Base-by-base conservation (phyloP, 2,797 vertebrate species). In the Rhynchonycteris naso region DNA sequence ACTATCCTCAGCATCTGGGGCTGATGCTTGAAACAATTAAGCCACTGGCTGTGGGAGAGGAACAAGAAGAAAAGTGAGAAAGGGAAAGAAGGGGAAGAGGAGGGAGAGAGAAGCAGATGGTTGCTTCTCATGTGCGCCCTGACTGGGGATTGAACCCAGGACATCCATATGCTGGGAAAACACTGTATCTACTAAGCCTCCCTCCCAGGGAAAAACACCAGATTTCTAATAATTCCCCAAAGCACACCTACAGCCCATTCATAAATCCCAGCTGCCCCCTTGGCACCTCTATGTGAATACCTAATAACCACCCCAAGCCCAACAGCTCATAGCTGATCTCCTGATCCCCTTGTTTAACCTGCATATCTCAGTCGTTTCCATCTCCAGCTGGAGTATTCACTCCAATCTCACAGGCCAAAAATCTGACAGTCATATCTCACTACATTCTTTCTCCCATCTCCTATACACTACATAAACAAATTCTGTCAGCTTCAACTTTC, bases 271-370 rank as follows among this genome's bases (percentile, higher is more conserved):
- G 43, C 68, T 11, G 88, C 50, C 61, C 35, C 38, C 69, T 66
- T 0, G 3, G 63, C 43, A n/a, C 68, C 52, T 84, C 43, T n/a
- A 38, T 0, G 0, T 0, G 16, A 71, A 43, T 9, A 11, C 38
- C 79, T n/a, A 35, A 58, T 9, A 33, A 56, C 24, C 63, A 28
- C 15, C 33, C 54, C 30, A 68, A 38, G 87, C 26, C 56, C 35
- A 7, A 5, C 3, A 33, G n/a, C n/a, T 86, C 38, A 35, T 9
- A 21, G 47, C 61, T 84, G 69, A 65, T 28, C 50, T 59, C 54
- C 65, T 5, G n/a, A 58, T 50, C 35, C 5, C n/a, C 72, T 30
- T 1, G 1, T 38, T 50, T 35, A 43, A 43, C 47, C 21, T 59
- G n/a, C 4, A 7, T 8, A 16, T 19, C 68, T 19, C 59, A n/a